phyloP scores from a whole-genome alignment of 2,888 invertebrate species.

The Ectemnius lituratus region DNA sequence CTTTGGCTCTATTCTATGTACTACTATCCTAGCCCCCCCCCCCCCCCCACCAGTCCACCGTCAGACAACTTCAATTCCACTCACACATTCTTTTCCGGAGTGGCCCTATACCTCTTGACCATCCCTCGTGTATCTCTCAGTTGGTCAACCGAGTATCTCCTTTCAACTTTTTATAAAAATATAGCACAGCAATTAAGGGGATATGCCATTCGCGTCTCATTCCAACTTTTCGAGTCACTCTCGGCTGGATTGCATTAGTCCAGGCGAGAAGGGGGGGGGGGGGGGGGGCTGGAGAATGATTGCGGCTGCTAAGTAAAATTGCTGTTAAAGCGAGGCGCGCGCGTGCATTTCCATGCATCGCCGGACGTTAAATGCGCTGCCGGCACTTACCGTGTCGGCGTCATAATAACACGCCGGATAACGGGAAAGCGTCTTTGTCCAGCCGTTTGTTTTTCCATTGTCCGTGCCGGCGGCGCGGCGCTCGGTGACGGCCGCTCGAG shows the following conservation, averaged over 20 bases:
- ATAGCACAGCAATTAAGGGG: no score
- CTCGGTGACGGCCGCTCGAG: no score
- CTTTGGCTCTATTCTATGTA: constrained; percentile 2
- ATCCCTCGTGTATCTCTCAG: no score
- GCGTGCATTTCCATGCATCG: constrained; percentile 15
- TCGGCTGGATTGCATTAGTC: constrained; percentile 17
- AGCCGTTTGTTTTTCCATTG: constrained; percentile 32
- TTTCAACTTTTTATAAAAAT: no score
- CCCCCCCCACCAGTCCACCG: constrained; percentile 7
- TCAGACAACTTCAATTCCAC: no score
- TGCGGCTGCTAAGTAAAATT: no score
- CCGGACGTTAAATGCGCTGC: constrained; percentile 28
- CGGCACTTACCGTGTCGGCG: constrained; percentile 31
- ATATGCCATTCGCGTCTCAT: no score
- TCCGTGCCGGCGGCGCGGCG: neutral
- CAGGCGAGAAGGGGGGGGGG: no score
- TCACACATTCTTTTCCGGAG: no score
- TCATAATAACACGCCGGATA: constrained; percentile 42
- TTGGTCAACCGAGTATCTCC: no score
- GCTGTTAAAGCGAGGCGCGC: constrained; percentile 14
- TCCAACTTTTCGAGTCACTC: neutral
- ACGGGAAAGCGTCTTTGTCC: constrained; percentile 47
- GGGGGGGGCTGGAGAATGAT: no score
- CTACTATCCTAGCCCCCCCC: neutral
- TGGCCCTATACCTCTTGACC: no score